Conservation (phyloP, 1,140 invertebrate species). For the Cotesia glomerata region DNA sequence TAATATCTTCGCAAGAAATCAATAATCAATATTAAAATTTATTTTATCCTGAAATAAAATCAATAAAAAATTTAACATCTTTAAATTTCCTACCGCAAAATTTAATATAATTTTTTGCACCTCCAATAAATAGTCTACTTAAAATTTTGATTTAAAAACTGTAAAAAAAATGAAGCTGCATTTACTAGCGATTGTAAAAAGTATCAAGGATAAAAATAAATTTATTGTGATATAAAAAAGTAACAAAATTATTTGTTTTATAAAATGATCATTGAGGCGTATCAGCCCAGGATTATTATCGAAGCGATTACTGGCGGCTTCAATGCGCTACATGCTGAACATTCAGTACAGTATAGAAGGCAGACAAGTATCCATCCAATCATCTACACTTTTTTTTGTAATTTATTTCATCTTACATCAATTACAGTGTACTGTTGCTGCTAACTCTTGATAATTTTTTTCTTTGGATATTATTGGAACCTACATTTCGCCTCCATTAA, state of each 20-base stretch:
- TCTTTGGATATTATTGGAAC: background rate
- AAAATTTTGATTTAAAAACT: too few species aligned
- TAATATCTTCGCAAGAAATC: too few species aligned
- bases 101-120: too few species aligned
- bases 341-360: background rate
- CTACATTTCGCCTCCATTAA: too few species aligned
- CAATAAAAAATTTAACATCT: too few species aligned
- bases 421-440: slow-evolving; percentile 3
- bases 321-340: background rate
- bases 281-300: slow-evolving; percentile 28
- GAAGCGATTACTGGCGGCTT: slow-evolving; percentile 16
- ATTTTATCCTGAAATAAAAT: too few species aligned
- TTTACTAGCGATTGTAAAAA: too few species aligned
- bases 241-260: background rate
- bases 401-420: slow-evolving; percentile 10
- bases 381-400: slow-evolving; percentile 26
- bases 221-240: background rate
- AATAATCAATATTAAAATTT: too few species aligned
- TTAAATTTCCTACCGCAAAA: too few species aligned
- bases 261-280: slow-evolving; percentile 22
- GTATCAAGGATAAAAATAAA: background rate
- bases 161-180: too few species aligned
- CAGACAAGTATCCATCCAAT: slow-evolving; percentile 19
- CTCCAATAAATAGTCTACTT: too few species aligned
- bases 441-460: slow-evolving; percentile 3